Percentiles rank a stretch among this genome's conserved stretches.
These are phyloP conservation scores for Chloropsis cyanopogon DNA, from an alignment of 2,113 vertebrate genomes.

Conservation along the genomic window DNA sequence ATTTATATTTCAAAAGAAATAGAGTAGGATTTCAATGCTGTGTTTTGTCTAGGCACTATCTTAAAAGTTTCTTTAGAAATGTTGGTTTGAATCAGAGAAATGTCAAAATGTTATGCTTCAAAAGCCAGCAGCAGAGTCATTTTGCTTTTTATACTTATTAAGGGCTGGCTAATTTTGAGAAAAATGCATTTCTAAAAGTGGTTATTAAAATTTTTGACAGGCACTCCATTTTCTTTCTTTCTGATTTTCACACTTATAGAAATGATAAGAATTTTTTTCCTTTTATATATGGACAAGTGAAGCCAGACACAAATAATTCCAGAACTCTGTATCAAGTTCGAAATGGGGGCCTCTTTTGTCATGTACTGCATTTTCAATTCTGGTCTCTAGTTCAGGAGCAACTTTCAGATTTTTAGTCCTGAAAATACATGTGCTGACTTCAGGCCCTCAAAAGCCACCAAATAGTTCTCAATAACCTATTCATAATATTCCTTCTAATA, in stretches of 20 bases:
- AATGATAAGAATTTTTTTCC: not conserved
- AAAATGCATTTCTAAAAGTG: not conserved
- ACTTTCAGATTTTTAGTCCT: not conserved
- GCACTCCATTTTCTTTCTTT: not conserved
- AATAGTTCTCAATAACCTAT: not conserved
- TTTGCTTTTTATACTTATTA: not conserved
- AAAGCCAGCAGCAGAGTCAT: not conserved
- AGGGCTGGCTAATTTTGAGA: not conserved
- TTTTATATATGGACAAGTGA: not conserved
- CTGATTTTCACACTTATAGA: not conserved
- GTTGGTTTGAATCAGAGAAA: not conserved
- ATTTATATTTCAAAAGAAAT: constrained; percentile 8
- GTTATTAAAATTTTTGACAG: not conserved
- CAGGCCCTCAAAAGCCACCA: not conserved
- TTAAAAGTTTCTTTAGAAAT: not conserved
- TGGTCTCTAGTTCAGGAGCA: not conserved
- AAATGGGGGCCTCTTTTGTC: not conserved
- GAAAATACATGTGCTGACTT: not conserved
- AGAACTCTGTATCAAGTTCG: not conserved
- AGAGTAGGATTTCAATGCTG: not conserved
- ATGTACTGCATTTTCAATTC: not conserved
- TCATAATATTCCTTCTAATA: not conserved
- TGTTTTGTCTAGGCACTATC: not conserved
- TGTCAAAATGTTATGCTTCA: not conserved
- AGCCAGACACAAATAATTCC: not conserved